Evolutionary conservation across 2,888 invertebrate genomes (phyloP).

Genomic region (Lomographa bimaculata): DNA sequence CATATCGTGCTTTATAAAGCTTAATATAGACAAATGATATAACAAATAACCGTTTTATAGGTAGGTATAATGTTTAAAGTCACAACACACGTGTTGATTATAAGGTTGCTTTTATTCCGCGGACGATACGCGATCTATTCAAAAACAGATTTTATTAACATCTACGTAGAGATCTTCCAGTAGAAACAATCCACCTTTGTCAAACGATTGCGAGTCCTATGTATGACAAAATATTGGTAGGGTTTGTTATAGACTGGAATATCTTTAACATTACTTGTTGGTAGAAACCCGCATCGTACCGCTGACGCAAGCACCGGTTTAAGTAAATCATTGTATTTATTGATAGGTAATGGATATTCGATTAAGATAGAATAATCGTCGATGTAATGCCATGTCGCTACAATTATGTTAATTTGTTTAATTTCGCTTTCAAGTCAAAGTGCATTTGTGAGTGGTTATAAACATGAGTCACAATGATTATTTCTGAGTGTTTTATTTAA

Average conservation of each 20-base stretch:
- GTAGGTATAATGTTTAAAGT: conserved; percentile 18
- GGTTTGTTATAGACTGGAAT: no score
- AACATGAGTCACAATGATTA: conserved; percentile 76
- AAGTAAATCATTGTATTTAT: conserved; percentile 60
- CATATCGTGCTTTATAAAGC: conserved; percentile 16
- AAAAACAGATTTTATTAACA: no score
- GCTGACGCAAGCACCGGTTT: no score
- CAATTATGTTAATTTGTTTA: conserved; percentile 65
- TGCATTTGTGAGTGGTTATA: conserved; percentile 81
- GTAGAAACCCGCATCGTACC: no score
- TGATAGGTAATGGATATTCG: conserved; percentile 53
- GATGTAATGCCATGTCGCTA: conserved; percentile 75
- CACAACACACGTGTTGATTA: conserved; percentile 23
- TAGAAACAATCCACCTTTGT: no score
- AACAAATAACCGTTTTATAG: conserved; percentile 21
- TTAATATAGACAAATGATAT: conserved; percentile 21
- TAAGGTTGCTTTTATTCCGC: no score
- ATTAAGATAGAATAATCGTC: conserved; percentile 46
- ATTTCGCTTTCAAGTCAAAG: conserved; percentile 74
- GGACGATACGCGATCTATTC: no score
- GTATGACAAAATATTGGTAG: no score
- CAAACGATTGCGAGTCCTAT: no score
- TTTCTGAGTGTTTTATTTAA: conserved; percentile 57
- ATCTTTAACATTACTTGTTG: no score
- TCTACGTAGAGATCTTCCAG: no score